A percentile compares a stretch with the other conserved stretches of the same genome.
These are phyloP conservation scores for Naso thynnoides DNA, from an alignment of 2,797 vertebrate species.

Conservation along the genomic window DNA sequence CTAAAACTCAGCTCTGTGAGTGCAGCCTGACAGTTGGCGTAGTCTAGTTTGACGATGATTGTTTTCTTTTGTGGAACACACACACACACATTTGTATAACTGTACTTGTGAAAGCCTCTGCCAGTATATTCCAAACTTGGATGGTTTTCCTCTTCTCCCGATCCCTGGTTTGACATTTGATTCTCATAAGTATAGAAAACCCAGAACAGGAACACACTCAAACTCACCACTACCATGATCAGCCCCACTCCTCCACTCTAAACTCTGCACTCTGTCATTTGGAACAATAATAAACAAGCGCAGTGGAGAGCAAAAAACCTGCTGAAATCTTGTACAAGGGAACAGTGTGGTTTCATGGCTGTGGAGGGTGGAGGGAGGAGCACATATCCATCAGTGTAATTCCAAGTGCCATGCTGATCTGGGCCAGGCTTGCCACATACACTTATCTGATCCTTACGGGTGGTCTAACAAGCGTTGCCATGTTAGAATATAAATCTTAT, in stretches of 20 bases:
- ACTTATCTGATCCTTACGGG: conserved; percentile 85
- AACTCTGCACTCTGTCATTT: conserved; percentile 85
- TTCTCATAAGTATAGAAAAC: conserved; percentile 49
- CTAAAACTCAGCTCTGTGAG: conserved; percentile 48
- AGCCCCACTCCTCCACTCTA: conserved; percentile 53
- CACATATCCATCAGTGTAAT: conserved; percentile 77
- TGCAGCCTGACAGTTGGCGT: conserved; percentile 71
- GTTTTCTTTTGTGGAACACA: conserved; percentile 63
- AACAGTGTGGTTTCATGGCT: conserved; percentile 73
- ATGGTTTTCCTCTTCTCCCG: conserved; percentile 23
- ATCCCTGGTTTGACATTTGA: conserved; percentile 56
- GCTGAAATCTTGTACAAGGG: conserved; percentile 82
- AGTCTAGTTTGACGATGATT: conserved; percentile 73
- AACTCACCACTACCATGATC: conserved; percentile 39
- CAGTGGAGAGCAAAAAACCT: conserved; percentile 72
- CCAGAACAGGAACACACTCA: conserved; percentile 37
- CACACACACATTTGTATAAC: conserved; percentile 7
- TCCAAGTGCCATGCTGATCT: conserved; percentile 83
- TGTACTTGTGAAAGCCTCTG: conserved; percentile 33
- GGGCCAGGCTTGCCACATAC: conserved; percentile 80
- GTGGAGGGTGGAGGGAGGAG: conserved; percentile 16
- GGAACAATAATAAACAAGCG: conserved; percentile 86
- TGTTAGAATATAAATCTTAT: conserved; percentile 37
- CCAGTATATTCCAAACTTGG: conserved; percentile 13
- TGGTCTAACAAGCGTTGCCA: conserved; percentile 71